Base-by-base conservation (phyloP, 1,140 invertebrate species). In the Drosophila chauvacae region DNA sequence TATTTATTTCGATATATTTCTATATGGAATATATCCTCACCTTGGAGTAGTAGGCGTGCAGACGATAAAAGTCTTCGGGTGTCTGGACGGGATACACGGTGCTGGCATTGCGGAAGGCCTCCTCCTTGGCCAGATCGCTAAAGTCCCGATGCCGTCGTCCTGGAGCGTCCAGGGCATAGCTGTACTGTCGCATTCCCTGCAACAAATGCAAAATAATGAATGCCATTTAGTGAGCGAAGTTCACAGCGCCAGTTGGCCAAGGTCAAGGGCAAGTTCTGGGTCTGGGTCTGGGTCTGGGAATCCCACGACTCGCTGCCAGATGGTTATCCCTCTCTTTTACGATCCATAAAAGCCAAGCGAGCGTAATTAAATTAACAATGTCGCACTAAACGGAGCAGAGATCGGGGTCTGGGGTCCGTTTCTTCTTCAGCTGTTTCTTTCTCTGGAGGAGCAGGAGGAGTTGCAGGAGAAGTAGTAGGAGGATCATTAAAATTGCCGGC, bases 21-120 rank as follows among this genome's bases (percentile, higher is more conserved):
- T 30, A 7, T 4, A 11, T 4, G 3, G 5, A 16, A 5, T 39
- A 5, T 18, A 9, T 26, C 7, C 26, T 93, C 93, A 96, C 95
- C 91, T 94, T 94, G 59, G 95, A 94, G 91, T 95, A 95, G 90
- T 95, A 95, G 63, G 94, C 94, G 90, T 97, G 96, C 11, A 97
- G 93, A 80, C 95, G 94, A 91, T 96, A 96, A 77, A 96, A 94
- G 63, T 94, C 94, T 13, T 93, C 93, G 30, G 94, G 94, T 79
- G 95, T 93, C 59, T 94, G 93, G 23, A 96, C 93, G 2, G 96
- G 96, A 93, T 94, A 95, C 44, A 96, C 92, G 20, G 95, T 94
- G 13, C 95, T 90, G 1, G 95, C 95, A 44, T 94, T 93, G 53
- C 94, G 93, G 63, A 96, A 95, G 5, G 93, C 80, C 33, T 91